Percentiles rank a stretch among this genome's conserved stretches.
phyloP scores from a whole-genome alignment of 2,113 vertebrate genomes.

The Coryphaenoides rupestris region DNA sequence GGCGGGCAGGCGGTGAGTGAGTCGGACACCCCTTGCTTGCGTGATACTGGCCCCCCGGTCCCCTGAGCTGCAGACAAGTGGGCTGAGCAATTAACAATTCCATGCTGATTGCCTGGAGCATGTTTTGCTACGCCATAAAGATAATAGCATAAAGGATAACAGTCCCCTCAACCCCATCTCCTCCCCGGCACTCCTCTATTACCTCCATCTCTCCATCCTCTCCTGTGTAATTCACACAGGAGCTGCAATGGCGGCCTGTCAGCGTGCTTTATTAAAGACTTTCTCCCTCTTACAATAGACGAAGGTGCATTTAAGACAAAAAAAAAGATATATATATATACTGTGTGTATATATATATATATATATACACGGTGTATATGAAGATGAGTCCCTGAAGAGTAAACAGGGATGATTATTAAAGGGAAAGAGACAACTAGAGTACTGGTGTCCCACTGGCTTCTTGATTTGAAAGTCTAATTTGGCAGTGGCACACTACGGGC shows the following conservation, averaged over 20 bases:
- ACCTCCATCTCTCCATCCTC: constrained; percentile 69
- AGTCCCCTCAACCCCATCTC: constrained; percentile 29
- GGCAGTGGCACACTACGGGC: constrained; percentile 71
- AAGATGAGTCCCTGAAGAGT: constrained; percentile 75
- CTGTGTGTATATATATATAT: no score
- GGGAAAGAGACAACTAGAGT: constrained; percentile 68
- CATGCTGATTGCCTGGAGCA: constrained; percentile 88
- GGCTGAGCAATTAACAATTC: constrained; percentile 91
- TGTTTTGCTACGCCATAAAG: constrained; percentile 83
- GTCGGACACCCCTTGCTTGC: constrained; percentile 65
- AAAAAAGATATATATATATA: constrained; percentile 48
- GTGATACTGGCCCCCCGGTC: constrained; percentile 76
- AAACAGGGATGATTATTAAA: constrained; percentile 80
- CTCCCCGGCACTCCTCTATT: constrained; percentile 58
- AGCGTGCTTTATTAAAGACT: constrained; percentile 73
- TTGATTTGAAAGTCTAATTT: constrained; percentile 82
- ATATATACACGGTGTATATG: no score
- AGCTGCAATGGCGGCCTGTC: constrained; percentile 60
- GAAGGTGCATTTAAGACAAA: constrained; percentile 68
- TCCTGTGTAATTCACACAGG: constrained; percentile 65
- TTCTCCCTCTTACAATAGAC: constrained; percentile 54
- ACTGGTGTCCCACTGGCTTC: constrained; percentile 71
- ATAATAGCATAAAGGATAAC: constrained; percentile 76
- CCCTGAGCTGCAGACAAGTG: constrained; percentile 80
- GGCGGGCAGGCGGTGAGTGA: constrained; percentile 56